Evolutionary conservation across 2,888 invertebrate species (phyloP).

Genomic region (Andrena fulva): DNA sequence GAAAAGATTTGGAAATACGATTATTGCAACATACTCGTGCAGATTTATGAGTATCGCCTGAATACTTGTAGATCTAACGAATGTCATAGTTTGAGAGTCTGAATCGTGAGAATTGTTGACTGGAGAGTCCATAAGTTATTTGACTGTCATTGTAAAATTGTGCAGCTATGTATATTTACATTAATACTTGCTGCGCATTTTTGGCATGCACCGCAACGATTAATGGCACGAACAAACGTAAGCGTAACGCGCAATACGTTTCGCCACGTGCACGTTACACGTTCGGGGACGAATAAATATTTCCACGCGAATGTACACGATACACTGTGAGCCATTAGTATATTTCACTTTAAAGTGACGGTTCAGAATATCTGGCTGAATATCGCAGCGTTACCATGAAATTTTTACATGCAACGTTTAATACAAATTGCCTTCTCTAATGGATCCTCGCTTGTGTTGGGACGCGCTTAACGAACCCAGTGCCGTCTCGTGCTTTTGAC

Average conservation of each 20-base stretch:
- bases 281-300: conserved; percentile 11
- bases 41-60: too few relatives aligned
- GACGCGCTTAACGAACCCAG: conserved; percentile 3
- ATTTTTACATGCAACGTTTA: conserved; percentile 27
- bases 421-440: conserved; percentile 19
- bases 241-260: background rate
- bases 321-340: too few relatives aligned
- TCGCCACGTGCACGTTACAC: background rate
- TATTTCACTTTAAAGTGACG: conserved; percentile 13
- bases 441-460: background rate
- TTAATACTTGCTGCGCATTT: background rate
- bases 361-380: background rate
- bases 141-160: background rate
- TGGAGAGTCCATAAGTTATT: background rate
- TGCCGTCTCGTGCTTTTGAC: conserved; percentile 6
- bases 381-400: conserved; percentile 12
- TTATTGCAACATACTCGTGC: background rate
- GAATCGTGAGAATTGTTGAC: background rate
- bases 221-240: background rate
- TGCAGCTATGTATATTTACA: background rate
- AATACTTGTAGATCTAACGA: too few relatives aligned
- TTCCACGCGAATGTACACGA: background rate
- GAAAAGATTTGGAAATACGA: background rate
- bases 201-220: background rate
- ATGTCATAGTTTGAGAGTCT: background rate